These are phyloP conservation scores for Cochlearius cochlearius DNA, from an alignment of 2,113 vertebrate genomes.

Conservation along the genomic window DNA sequence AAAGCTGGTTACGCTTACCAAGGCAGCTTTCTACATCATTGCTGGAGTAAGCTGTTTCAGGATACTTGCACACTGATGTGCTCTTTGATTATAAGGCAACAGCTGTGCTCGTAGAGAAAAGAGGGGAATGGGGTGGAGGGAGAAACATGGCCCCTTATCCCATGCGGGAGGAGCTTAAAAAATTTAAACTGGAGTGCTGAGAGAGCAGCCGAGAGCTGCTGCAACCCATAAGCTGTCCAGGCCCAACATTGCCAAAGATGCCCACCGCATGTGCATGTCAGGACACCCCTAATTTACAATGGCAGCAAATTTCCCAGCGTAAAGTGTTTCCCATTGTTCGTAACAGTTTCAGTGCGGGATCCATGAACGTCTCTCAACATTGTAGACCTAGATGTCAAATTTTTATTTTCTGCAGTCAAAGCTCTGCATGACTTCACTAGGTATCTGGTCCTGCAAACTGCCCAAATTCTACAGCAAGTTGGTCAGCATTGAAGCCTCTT, in stretches of 20 bases:
- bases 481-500: background rate
- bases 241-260: background rate
- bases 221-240: background rate
- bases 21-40: background rate
- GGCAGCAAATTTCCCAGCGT: background rate
- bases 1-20: background rate
- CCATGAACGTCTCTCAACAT: background rate
- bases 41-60: background rate
- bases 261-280: background rate
- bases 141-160: background rate
- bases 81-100: background rate
- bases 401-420: background rate
- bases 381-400: background rate
- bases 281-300: background rate
- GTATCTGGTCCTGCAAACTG: background rate
- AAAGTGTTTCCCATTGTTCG: background rate
- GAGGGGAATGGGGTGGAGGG: background rate
- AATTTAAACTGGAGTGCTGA: background rate
- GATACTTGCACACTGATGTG: background rate
- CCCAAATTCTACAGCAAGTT: background rate
- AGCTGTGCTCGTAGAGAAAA: background rate
- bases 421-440: background rate
- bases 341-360: background rate
- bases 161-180: background rate
- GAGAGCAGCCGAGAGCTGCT: background rate